These are phyloP conservation scores for Ariopsis seemanni DNA, from an alignment of 2,113 vertebrate species.

Conservation along the genomic window DNA sequence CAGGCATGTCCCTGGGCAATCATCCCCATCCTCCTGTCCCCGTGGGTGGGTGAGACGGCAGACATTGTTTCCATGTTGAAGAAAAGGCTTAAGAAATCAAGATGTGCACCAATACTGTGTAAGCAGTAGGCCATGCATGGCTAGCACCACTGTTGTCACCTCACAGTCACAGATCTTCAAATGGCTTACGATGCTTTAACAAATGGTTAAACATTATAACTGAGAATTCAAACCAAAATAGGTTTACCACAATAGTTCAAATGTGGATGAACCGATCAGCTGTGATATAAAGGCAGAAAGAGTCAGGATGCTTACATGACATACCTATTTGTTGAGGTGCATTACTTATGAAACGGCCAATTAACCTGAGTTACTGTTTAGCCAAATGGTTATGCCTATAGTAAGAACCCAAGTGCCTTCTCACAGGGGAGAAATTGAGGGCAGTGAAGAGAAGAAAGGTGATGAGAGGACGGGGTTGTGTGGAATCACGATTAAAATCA, in stretches of 20 bases:
- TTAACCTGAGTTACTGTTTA: conserved; percentile 49
- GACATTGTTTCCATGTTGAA: conserved; percentile 24
- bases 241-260: neutral
- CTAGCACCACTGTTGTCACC: neutral
- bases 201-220: neutral
- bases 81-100: conserved; percentile 2
- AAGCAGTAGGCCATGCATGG: neutral
- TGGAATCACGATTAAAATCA: neutral
- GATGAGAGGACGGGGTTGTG: neutral
- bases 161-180: neutral
- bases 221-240: neutral
- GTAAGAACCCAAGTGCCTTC: conserved; percentile 1
- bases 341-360: conserved; percentile 32
- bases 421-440: conserved; percentile 9
- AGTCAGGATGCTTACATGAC: neutral
- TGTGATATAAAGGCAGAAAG: neutral
- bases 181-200: neutral
- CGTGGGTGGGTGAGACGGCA: conserved; percentile 32
- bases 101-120: neutral
- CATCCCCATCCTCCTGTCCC: conserved; percentile 49
- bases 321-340: conserved; percentile 32
- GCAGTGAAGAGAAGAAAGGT: neutral
- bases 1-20: conserved; percentile 52
- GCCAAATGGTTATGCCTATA: neutral
- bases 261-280: neutral